A percentile compares a stretch with the other conserved stretches of the same genome.
These are phyloP conservation scores for Coendou prehensilis DNA, from an alignment of 2,797 vertebrate species.

Conservation along the genomic window DNA sequence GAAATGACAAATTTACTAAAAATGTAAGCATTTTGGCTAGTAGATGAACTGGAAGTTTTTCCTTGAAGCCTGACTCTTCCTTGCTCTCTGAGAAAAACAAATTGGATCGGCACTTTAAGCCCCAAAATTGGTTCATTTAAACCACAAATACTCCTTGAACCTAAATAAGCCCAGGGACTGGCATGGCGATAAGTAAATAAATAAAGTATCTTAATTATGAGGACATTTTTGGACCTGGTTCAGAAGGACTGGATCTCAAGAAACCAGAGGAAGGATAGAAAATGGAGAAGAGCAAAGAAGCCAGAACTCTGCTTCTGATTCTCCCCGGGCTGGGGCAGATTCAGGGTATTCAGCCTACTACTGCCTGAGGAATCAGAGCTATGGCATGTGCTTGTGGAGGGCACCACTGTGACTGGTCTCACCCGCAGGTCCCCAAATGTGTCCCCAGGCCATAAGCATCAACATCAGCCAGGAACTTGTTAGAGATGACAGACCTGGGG, in stretches of 20 bases:
- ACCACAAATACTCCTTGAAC: conserved; percentile 64
- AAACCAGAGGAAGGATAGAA: neutral
- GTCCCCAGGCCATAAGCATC: neutral
- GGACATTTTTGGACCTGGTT: conserved; percentile 21
- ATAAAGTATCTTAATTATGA: conserved; percentile 45
- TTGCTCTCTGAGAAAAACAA: neutral
- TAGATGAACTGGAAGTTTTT: conserved; percentile 33
- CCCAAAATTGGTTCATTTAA: conserved; percentile 72
- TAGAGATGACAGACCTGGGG: neutral
- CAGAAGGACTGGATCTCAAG: conserved; percentile 8
- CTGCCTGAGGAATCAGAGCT: no score
- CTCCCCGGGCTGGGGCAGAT: neutral
- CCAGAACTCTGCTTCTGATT: neutral
- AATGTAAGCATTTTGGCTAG: conserved; percentile 22
- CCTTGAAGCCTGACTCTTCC: neutral
- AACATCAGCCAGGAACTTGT: neutral
- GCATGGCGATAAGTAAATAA: conserved; percentile 9
- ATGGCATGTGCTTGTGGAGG: accelerated
- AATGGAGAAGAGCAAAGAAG: neutral
- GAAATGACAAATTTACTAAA: conserved; percentile 55
- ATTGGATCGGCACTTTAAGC: conserved; percentile 12
- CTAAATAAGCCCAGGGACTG: conserved; percentile 18
- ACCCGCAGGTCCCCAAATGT: neutral
- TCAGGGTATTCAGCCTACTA: neutral
- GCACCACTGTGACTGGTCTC: neutral